phyloP scores from a whole-genome alignment of 2,113 vertebrate species.

The Nibea coibor region DNA sequence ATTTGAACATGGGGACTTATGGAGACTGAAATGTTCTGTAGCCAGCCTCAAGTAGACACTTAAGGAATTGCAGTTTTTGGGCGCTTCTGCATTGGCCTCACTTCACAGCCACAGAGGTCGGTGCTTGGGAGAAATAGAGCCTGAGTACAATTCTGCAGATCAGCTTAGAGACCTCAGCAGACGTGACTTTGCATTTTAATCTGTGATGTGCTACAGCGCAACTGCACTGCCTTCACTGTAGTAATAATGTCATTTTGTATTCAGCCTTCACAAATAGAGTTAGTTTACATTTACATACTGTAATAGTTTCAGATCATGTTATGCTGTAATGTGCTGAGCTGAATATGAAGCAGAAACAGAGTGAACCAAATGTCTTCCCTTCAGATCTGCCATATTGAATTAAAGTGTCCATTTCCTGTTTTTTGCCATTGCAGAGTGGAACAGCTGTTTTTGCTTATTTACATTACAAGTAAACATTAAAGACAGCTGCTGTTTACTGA shows the following conservation, averaged over 20 bases:
- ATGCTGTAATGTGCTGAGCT: neutral
- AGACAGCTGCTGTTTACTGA: constrained; percentile 29
- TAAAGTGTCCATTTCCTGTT: constrained; percentile 69
- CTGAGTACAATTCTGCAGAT: constrained; percentile 41
- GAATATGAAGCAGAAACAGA: constrained; percentile 17
- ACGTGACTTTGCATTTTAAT: constrained; percentile 31
- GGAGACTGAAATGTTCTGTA: too few species aligned
- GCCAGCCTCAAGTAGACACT: too few species aligned
- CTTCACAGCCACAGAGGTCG: too few species aligned
- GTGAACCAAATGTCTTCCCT: constrained; percentile 35
- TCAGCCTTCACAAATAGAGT: neutral
- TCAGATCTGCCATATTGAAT: constrained; percentile 19
- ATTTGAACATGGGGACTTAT: too few species aligned
- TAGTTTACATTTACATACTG: neutral
- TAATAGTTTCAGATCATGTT: neutral
- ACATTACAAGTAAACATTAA: constrained; percentile 22
- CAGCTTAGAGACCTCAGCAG: constrained; percentile 35
- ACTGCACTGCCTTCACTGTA: neutral
- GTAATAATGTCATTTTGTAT: neutral
- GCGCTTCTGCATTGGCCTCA: too few species aligned
- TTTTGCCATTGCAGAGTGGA: constrained; percentile 27
- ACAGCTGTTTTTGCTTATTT: constrained; percentile 51
- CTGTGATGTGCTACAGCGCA: constrained; percentile 18
- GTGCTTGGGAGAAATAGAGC: too few species aligned
- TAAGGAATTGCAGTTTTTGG: too few species aligned